These are phyloP conservation scores for Cryptus viduatorius DNA, from an alignment of 2,888 invertebrate species.

Conservation along the genomic window DNA sequence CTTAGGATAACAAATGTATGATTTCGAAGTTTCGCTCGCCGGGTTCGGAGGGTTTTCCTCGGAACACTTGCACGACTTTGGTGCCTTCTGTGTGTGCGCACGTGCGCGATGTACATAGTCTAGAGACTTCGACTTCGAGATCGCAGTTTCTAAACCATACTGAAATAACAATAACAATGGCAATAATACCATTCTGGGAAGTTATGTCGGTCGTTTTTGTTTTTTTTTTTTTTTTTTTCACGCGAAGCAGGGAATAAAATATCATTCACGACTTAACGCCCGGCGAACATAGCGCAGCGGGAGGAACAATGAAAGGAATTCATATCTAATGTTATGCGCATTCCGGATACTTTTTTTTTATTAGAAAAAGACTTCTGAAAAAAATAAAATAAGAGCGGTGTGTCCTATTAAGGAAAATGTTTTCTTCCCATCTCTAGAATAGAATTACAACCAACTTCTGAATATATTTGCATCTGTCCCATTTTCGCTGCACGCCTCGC, in stretches of 20 bases:
- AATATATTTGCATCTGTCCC: conserved; percentile 54
- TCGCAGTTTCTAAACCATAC: background rate
- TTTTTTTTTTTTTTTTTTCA: background rate
- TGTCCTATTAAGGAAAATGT: conserved; percentile 20
- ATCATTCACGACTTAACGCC: background rate
- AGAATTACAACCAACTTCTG: conserved; percentile 16
- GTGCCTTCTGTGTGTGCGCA: background rate
- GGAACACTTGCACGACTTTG: conserved; percentile 22
- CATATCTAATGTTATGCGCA: background rate
- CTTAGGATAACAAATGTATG: conserved; percentile 64
- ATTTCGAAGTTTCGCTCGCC: conserved; percentile 46
- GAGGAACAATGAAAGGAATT: background rate
- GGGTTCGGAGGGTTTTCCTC: background rate
- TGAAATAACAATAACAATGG: conserved; percentile 35
- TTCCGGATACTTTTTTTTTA: background rate
- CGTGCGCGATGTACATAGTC: background rate
- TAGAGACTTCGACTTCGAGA: background rate
- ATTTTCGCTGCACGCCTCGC: conserved; percentile 31
- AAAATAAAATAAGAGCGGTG: background rate
- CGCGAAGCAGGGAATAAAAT: background rate
- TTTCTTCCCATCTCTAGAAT: conserved; percentile 16
- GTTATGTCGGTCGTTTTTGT: background rate
- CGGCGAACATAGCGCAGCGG: background rate
- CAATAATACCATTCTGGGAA: background rate
- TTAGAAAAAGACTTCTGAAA: background rate